A percentile compares a stretch with the other conserved stretches of the same genome.
These are phyloP conservation scores for Dufourea novaeangliae DNA, from an alignment of 1,140 invertebrate genomes.

Conservation along the genomic window DNA sequence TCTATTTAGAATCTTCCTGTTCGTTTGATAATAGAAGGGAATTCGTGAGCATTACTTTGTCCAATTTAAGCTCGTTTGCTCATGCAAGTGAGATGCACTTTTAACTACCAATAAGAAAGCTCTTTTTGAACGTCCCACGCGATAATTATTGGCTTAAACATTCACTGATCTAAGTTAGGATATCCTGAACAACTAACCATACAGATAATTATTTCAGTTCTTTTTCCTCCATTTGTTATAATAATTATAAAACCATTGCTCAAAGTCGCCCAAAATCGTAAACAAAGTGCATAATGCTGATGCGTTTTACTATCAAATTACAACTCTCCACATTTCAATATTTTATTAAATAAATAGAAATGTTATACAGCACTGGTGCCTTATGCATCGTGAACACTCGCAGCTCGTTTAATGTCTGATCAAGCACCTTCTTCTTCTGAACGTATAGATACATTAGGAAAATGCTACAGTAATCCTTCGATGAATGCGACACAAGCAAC, in stretches of 20 bases:
- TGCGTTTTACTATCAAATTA: background rate
- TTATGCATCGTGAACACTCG: background rate
- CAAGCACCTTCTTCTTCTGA: background rate
- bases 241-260: background rate
- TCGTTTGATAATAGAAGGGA: background rate
- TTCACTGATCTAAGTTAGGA: background rate
- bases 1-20: background rate
- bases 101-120: background rate
- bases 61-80: no score
- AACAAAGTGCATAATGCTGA: background rate
- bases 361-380: background rate
- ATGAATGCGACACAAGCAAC: no score
- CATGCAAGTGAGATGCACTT: background rate
- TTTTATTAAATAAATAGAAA: conserved; percentile 30
- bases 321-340: background rate
- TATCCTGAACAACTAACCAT: background rate
- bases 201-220: background rate
- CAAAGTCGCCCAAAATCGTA: background rate
- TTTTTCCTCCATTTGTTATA: conserved; percentile 16
- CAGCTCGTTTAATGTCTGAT: background rate
- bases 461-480: no score
- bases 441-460: background rate
- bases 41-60: background rate
- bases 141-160: background rate
- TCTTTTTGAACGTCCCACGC: background rate